A percentile compares a stretch with the other conserved stretches of the same genome.
Conservation (phyloP, 2,888 invertebrate species). For the Apeira syringaria region DNA sequence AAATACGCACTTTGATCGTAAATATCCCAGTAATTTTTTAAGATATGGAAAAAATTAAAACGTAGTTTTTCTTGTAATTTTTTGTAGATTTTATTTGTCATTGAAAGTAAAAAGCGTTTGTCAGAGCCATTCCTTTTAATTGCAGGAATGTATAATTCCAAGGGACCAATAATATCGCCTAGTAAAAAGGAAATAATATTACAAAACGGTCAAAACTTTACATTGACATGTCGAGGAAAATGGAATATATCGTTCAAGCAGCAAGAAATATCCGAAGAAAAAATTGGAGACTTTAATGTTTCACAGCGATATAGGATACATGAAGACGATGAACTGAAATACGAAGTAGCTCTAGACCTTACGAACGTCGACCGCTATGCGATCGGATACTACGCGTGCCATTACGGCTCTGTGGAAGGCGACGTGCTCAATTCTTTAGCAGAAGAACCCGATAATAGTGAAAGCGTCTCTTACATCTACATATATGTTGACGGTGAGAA, state of each 20-base stretch:
- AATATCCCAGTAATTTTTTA: too few species aligned
- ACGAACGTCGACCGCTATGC: slow-evolving; percentile 65
- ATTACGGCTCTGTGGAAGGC: slow-evolving; percentile 61
- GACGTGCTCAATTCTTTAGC: slow-evolving; percentile 50
- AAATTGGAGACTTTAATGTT: slow-evolving; percentile 42
- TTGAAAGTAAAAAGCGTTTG: too few species aligned
- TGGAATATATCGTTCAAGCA: slow-evolving; percentile 55
- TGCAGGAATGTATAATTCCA: slow-evolving; percentile 64
- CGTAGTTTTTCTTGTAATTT: too few species aligned
- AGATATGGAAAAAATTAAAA: too few species aligned
- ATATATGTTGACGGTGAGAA: slow-evolving; percentile 75
- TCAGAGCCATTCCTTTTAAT: slow-evolving; percentile 39
- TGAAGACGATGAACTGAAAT: slow-evolving; percentile 51
- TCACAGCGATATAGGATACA: slow-evolving; percentile 26
- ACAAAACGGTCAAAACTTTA: slow-evolving; percentile 66
- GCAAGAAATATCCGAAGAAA: slow-evolving; percentile 63
- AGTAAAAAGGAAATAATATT: slow-evolving; percentile 60
- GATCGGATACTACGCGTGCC: slow-evolving; percentile 84
- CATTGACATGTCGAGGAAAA: slow-evolving; percentile 61
- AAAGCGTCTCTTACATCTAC: slow-evolving; percentile 65
- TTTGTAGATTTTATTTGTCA: too few species aligned
- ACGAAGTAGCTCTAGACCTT: slow-evolving; percentile 72
- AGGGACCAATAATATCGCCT: slow-evolving; percentile 62
- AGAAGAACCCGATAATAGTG: slow-evolving; percentile 61
- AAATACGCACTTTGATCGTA: too few species aligned